Evolutionary conservation across 2,888 invertebrate species (phyloP).

Genomic region (Lordiphosa andalusiaca): DNA sequence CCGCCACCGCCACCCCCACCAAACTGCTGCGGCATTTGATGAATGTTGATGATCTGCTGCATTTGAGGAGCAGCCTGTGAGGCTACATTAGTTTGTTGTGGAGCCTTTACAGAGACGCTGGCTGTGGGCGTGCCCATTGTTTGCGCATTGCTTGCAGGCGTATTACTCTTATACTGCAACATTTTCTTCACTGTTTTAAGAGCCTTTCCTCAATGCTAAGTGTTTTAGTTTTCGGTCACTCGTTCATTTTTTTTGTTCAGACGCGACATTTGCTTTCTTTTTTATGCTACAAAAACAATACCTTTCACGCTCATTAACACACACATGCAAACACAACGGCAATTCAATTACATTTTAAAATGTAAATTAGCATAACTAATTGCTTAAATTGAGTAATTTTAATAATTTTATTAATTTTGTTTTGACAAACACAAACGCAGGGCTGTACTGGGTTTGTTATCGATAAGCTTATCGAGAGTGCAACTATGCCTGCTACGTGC

Average conservation of each 20-base stretch:
- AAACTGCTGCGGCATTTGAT: slow-evolving; percentile 73
- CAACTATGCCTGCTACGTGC: too few species aligned
- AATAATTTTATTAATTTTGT: slow-evolving; percentile 48
- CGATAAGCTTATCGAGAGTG: slow-evolving; percentile 22
- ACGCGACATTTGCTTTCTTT: slow-evolving; percentile 4
- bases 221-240: not conserved
- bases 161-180: slow-evolving; percentile 73
- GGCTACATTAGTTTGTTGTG: slow-evolving; percentile 28
- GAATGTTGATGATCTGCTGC: slow-evolving; percentile 76
- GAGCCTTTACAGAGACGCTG: slow-evolving; percentile 53
- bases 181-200: slow-evolving; percentile 39
- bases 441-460: slow-evolving; percentile 28
- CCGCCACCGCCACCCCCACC: slow-evolving; percentile 33
- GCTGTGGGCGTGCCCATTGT: slow-evolving; percentile 46
- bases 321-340: slow-evolving; percentile 10
- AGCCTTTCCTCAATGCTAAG: not conserved
- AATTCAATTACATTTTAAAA: slow-evolving; percentile 31
- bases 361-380: slow-evolving; percentile 8
- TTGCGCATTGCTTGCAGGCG: slow-evolving; percentile 32
- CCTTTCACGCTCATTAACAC: slow-evolving; percentile 5
- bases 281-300: not conserved
- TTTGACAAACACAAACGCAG: slow-evolving; percentile 70
- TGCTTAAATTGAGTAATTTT: slow-evolving; percentile 32
- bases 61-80: slow-evolving; percentile 48
- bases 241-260: slow-evolving; percentile 7